Evolutionary conservation across 2,888 invertebrate genomes (phyloP), one percentile per base, ranked within the genome.

Genomic region (Aphodius sticticus): DNA sequence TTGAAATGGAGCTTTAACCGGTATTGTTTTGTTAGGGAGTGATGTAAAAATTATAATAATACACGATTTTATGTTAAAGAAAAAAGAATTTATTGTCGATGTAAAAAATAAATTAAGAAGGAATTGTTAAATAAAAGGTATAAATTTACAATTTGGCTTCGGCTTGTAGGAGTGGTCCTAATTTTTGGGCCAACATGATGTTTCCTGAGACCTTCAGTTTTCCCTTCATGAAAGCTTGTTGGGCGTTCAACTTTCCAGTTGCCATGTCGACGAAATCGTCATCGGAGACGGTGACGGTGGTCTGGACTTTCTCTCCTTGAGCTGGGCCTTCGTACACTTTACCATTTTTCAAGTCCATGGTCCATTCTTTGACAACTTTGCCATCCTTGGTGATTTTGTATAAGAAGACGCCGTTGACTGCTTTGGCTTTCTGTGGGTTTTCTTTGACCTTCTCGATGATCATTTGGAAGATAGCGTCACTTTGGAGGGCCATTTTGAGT

Each of bases 141-240:
- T 26, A 26, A 53, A 53, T 74, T 91, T 93, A 96, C 87, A 96
- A 90, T 88, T 96, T 96, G 37, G 96, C 91, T 82, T 93, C 93
- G 69, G 93, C 92, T 86, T 96, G 94, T 82, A 97, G 91, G 16
- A 98, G 89, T 0, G 94, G 93, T 78, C 95, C 95, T 82, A 99
- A 90, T 90, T 97, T 98, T 89, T 98, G 97, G 4, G 96, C 95
- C 77, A 97, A 90, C 96, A 98, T 96, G 15, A 97, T 94, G 89
- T 98, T 98, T 81, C 98, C 98, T 84, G 95, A 92, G 81, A 97
- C 93, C 90, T 97, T 98, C 83, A 98, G 90, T 89, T 96, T 97
- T 76, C 97, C 97, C 86, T 95, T 94, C 94, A 97, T 94, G 89
- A 97, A 98, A 6, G 98, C 97, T 83, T 95, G 92, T 88, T 96